Evolutionary conservation across 1,140 invertebrate genomes (phyloP), one percentile per base, ranked within the genome.

Genomic region (Orchesella cincta): DNA sequence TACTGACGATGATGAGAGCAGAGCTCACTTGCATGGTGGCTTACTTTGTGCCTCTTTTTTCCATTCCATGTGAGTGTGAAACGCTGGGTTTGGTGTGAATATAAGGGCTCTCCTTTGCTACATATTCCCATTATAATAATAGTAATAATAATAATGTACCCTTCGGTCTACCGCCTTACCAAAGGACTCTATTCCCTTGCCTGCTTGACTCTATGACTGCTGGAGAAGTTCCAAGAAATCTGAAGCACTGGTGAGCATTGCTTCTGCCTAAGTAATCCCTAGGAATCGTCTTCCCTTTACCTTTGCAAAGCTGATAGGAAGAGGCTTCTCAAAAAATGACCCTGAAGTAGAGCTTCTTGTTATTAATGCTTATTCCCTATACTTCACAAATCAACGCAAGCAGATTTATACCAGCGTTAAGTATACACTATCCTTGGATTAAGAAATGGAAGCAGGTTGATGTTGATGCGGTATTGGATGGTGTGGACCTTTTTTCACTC

Each of bases 401-500:
- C n/a, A n/a, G n/a, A n/a, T n/a, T n/a, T n/a, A n/a, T 23, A 46
- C 39, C 5, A 46, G 39, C 5, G 18, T 5, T 18, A 46, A 18
- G 39, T 5, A 46, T 46, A 46, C 39, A 8, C 18, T 18, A 5
- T 8, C 39, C 39, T n/a, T 57, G 8, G 33, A 29, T 8, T 29
- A 67, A 67, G 31, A 67, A 67, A 67, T 33, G 31, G 62, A 29
- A 67, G 62, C 62, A 67, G 62, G 62, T 67, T 67, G 62, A 67
- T 33, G 28, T 14, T 46, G 28, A 8, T 67, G 31, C 33, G 29
- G n/a, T 67, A 31, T 8, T 67, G 1, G 26, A 2, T 31, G n/a
- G n/a, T n/a, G 62, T 16, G 31, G n/a, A 67, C 62, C 62, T 67
- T 67, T 57, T 67, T 67, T 67, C 52, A 57, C 52, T 57, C 52